Evolutionary conservation across 2,888 invertebrate genomes (phyloP), one percentile per base, ranked within the genome.

Genomic region (Drosophila maculinotata): DNA sequence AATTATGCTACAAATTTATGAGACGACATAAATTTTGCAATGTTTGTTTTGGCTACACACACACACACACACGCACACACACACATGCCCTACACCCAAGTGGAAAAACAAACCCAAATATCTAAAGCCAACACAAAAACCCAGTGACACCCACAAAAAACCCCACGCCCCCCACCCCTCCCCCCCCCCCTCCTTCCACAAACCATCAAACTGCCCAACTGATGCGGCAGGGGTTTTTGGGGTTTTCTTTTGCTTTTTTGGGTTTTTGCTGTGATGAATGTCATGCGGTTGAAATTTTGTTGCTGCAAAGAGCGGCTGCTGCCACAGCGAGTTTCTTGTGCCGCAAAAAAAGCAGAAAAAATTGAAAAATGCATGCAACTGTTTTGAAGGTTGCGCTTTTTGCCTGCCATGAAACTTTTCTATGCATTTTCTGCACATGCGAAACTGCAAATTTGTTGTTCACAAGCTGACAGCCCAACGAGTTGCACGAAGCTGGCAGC

Each of bases 1-100:
- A 87, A 84, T 84, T 88, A 84, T 84, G 88, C 83, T 86, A 84
- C 80, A 86, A 84, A 84, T 84, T 84, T 84, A 84, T 84, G 83
- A 83, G 88, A 83, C 84, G 87, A 84, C 88, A 84, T 84, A 84
- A 84, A 84, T 84, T 83, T 83, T 86, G 72, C 87, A 86, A 83
- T 83, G 83, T 88, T 83, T 83, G 84, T 86, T 86, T 83, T 83
- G 80, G 80, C 81, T 53, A 63, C 82, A 79, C 62, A 71, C 67
- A 62, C 63, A 54, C 28, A 51, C 44, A 30, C 14, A 28, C 35
- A 41, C 33, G 42, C 38, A 25, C n/a, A 49, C 54, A 53, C 52
- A 47, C 25, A 44, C 23, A 26, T 6, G 14, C 23, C 33, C 8
- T 14, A 6, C 65, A 51, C n/a, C n/a, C 60, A 45, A 58, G 76